These are phyloP conservation scores for Lacerta viridis DNA, from an alignment of 2,797 vertebrate species.

Conservation along the genomic window DNA sequence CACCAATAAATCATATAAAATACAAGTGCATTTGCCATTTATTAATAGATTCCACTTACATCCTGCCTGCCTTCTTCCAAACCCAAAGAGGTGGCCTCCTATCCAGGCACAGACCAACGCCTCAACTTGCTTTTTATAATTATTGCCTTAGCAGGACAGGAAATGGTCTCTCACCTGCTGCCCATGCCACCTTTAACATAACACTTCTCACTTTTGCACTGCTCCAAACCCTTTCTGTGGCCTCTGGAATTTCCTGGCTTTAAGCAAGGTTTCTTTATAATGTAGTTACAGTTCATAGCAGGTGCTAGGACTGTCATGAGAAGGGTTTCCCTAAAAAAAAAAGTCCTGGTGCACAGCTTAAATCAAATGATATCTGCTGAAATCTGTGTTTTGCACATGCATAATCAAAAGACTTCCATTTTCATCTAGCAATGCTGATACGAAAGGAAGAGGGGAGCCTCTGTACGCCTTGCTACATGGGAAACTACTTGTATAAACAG, in stretches of 20 bases:
- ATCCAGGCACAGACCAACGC: neutral
- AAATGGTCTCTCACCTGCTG: neutral
- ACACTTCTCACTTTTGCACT: neutral
- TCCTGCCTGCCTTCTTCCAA: neutral
- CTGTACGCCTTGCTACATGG: neutral
- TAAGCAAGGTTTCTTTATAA: neutral
- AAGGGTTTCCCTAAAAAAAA: neutral
- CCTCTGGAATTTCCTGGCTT: neutral
- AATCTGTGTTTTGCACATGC: neutral
- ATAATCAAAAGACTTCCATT: neutral
- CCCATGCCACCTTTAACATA: neutral
- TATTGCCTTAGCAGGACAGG: neutral
- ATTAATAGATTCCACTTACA: neutral
- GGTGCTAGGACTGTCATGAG: neutral
- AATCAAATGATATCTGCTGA: neutral
- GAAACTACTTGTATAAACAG: neutral
- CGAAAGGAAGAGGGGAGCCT: neutral
- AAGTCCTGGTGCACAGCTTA: neutral
- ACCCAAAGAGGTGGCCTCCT: neutral
- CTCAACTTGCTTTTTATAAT: neutral
- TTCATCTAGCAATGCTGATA: neutral
- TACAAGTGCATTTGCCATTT: neutral
- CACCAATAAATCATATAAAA: neutral
- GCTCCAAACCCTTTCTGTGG: neutral
- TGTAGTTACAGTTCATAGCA: neutral